Base-by-base conservation (phyloP, 1,140 invertebrate species). In the Drosophila baimaii region DNA sequence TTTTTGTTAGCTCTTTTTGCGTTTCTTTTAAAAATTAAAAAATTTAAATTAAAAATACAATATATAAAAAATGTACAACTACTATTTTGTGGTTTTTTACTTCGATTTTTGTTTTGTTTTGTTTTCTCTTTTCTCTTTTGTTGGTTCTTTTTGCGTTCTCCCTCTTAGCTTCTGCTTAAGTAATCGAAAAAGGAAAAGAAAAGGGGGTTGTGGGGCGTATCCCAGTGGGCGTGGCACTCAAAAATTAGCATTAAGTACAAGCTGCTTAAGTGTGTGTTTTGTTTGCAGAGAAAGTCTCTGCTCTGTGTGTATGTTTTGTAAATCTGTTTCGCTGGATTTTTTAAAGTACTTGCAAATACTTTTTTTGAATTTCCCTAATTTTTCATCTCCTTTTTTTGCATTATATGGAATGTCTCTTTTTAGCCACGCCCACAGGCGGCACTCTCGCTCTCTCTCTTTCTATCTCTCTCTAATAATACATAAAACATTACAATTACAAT, bases 11-110 rank as follows among this genome's bases (percentile, higher is more conserved):
- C 21, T 64, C 59, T 62, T 70, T 51, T 78, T 58, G 52, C 69
- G 61, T 74, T 77, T 62, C 54, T 61, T 86, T 79, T 78, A 78
- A 79, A 79, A 68, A 78, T 84, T 78, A 89, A 89, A 73, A 89
- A 89, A 79, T 81, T 81, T 57, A 88, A 89, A 84, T 78, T 78
- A 84, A 89, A 85, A 80, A 89, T 79, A 80, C 51, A 54, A 54
- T 54, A 80, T 54, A 80, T 88, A 80, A 80, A 89, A 89, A 89
- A 90, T 89, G 70, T 84, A 89, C 85, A 89, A 81, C 70, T 89
- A 81, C 70, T 84, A 58, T 84, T 79, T 84, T 80, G 63, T 73
- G 49, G 81, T 70, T 78, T 49, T 27, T 33, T 65, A n/a, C n/a
- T 70, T 76, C 54, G 44, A 55, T 70, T 73, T 63, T 54, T 9